These are phyloP conservation scores for Anser cygnoides DNA, from an alignment of 2,113 vertebrate species.

Conservation along the genomic window DNA sequence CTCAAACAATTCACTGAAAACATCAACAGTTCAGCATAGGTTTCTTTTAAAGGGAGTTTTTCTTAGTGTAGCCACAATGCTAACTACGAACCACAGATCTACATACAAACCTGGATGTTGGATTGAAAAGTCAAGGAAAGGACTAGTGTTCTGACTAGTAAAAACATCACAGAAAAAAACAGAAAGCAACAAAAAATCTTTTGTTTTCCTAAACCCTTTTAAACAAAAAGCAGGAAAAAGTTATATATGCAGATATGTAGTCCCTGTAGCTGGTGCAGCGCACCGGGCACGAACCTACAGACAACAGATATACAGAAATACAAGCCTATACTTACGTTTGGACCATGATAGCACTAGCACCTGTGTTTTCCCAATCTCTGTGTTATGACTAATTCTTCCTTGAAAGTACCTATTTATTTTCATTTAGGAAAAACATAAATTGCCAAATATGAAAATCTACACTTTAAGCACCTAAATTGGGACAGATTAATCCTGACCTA, in stretches of 20 bases:
- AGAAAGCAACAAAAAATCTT: neutral
- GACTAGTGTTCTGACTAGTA: neutral
- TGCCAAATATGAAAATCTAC: neutral
- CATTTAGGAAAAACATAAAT: neutral
- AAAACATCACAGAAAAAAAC: neutral
- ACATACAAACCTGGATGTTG: neutral
- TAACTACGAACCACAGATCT: neutral
- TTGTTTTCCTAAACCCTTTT: neutral
- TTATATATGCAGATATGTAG: too few relatives aligned
- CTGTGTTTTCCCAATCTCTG: neutral
- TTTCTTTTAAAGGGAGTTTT: neutral
- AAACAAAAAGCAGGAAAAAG: neutral
- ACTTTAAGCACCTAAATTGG: neutral
- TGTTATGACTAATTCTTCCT: neutral
- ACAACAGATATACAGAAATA: neutral
- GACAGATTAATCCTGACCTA: neutral
- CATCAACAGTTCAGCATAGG: neutral
- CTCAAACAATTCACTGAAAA: neutral
- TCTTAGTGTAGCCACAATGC: neutral
- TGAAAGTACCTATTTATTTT: neutral
- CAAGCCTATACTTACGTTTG: neutral
- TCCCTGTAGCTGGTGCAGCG: too few relatives aligned
- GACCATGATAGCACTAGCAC: too few relatives aligned
- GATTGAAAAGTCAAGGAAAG: neutral
- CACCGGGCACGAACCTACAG: too few relatives aligned